Base-by-base conservation (phyloP, 2,888 invertebrate species). In the Blastobasis adustella region DNA sequence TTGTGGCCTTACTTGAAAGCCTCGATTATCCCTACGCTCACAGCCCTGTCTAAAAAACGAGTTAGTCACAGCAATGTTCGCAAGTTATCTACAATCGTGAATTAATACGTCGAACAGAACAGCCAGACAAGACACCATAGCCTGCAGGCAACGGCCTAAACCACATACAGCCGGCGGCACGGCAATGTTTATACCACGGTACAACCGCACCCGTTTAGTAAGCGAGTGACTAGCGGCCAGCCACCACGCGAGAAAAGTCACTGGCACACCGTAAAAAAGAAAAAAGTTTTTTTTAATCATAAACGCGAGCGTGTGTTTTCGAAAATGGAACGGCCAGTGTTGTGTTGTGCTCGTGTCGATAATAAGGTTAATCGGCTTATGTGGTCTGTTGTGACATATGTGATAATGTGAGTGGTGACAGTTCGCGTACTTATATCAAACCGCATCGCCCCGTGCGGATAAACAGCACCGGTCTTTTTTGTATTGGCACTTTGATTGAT, bases 21-120 rank as follows among this genome's bases (percentile, higher is more conserved):
- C 23, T 10, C 10, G 7, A 23, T 47, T 47, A 41, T 47, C 36
- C 42, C 37, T 36, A 49, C 40, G 10, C 37, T 37, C 47, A 41
- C 9, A 45, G 39, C 49, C 46, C 46, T 46, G 41, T 10, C 45
- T 23, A 49, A 48, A 48, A 48, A 36, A 41, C 39, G 49, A 37
- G 43, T 50, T 53, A 53, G 49, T 56, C 52, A 50, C 48, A 51
- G 47, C 42, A 6, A 40, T 51, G 49, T 52, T 46, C 46, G 37
- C 38, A 36, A 51, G 62, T 67, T 76, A 77, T 79, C 75, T 77
- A 62, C 69, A 67, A 79, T 79, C 76, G 69, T 71, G 76, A 77
- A 77, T 79, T 78, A 76, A 79, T 75, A 73, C 72, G 66, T 65
- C 62, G 63, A 64, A 63, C 62, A 63, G 64, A 61, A 61, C 54